Conservation (phyloP, 2,888 invertebrate genomes). For the Limenitis camilla region DNA sequence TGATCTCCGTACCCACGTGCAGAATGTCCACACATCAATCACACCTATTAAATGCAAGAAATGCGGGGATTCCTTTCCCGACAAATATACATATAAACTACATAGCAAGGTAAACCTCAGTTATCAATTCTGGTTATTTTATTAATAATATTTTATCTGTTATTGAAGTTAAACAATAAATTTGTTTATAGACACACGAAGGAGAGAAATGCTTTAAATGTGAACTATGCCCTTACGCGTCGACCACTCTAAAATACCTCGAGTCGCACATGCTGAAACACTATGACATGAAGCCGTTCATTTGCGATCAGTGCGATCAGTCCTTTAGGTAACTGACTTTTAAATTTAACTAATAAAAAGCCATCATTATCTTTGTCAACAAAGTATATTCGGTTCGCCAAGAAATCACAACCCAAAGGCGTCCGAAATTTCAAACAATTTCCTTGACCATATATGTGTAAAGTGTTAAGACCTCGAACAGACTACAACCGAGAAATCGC, state of each 20-base stretch:
- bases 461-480: too few species aligned
- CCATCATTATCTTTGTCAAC: background rate
- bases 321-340: constrained; percentile 73
- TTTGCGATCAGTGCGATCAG: constrained; percentile 90
- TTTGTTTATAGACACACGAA: constrained; percentile 86
- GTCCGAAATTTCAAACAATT: too few species aligned
- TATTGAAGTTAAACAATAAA: background rate
- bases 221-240: constrained; percentile 94
- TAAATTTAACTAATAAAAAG: background rate
- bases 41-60: constrained; percentile 93
- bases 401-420: too few species aligned
- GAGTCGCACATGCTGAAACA: constrained; percentile 97
- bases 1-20: constrained; percentile 95
- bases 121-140: background rate
- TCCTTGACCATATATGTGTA: too few species aligned
- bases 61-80: constrained; percentile 93
- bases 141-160: background rate
- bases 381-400: too few species aligned
- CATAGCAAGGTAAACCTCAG: constrained; percentile 58
- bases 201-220: constrained; percentile 98
- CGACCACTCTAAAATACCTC: constrained; percentile 91
- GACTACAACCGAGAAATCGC: too few species aligned
- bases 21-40: constrained; percentile 95
- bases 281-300: constrained; percentile 94
- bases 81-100: constrained; percentile 87